Percentiles rank a stretch among this genome's conserved stretches.
These are phyloP conservation scores for Oryzias melastigma DNA, from an alignment of 2,113 vertebrate species.

Conservation along the genomic window DNA sequence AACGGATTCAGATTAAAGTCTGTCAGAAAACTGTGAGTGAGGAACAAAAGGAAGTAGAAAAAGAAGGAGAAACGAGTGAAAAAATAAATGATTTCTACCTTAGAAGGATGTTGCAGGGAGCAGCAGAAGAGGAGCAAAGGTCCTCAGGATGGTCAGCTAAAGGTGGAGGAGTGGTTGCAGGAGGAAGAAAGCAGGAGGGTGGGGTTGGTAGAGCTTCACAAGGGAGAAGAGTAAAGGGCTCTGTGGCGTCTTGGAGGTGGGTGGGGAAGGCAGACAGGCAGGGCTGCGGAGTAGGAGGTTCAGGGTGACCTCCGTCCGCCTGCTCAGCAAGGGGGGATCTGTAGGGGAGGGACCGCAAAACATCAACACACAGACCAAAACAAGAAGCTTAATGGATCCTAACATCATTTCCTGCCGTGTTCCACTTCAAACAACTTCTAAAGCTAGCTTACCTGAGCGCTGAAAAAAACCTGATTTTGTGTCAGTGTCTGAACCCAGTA, in stretches of 20 bases:
- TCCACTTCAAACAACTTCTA: slow-evolving; percentile 2
- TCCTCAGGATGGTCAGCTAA: slow-evolving; percentile 25
- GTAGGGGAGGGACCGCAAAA: slow-evolving; percentile 51
- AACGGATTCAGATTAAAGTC: slow-evolving; percentile 18
- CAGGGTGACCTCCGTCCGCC: slow-evolving; percentile 47
- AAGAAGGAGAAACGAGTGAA: background rate
- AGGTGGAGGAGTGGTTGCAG: slow-evolving; percentile 22
- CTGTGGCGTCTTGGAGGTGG: slow-evolving; percentile 53
- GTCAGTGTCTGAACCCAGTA: slow-evolving; percentile 25
- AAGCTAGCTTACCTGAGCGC: slow-evolving; percentile 34
- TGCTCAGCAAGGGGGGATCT: slow-evolving; percentile 63
- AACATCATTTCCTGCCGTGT: background rate
- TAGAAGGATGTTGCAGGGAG: slow-evolving; percentile 16
- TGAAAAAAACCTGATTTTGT: slow-evolving; percentile 20
- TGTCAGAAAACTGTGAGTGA: slow-evolving; percentile 31
- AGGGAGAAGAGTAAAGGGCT: slow-evolving; percentile 63
- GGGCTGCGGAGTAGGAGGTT: slow-evolving; percentile 43
- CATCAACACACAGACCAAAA: slow-evolving; percentile 40
- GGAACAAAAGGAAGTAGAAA: background rate
- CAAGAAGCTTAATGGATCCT: background rate
- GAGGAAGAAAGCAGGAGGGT: slow-evolving; percentile 29
- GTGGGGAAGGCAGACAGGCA: slow-evolving; percentile 38
- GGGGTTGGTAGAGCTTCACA: slow-evolving; percentile 42
- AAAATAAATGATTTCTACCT: slow-evolving; percentile 47
- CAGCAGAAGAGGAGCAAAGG: slow-evolving; percentile 21